Base-by-base conservation (phyloP, 2,113 vertebrate species). In the Indicator maculatus region DNA sequence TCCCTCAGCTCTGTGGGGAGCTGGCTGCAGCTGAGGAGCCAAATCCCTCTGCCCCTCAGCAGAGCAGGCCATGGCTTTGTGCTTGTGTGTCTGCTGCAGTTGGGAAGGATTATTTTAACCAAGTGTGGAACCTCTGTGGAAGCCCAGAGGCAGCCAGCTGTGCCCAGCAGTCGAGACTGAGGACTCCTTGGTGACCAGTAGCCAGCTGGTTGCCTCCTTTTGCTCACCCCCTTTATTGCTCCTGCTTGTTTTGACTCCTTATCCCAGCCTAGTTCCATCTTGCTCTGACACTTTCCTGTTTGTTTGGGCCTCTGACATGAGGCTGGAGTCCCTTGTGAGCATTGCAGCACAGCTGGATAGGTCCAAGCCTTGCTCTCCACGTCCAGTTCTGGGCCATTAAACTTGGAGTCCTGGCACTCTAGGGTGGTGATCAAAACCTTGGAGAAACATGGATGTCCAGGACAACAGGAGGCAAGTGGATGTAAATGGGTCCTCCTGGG, bases 281-380 rank as follows among this genome's bases (percentile, higher is more conserved):
- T 50, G 38, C 36, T 70, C 55, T 60, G 16, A 47, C 23, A 7
- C 39, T 76, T 75, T 75, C 58, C 58, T 93, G 87, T 76, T 91
- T 89, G 20, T 73, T 59, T 88, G 82, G 56, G 56, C 67, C 21
- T 77, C 24, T 59, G 15, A 61, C 6, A 0, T 2, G n/a, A 85
- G 44, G 45, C 36, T 61, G 16, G 63, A 70, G 67, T 91, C 71
- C 3, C 36, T 55, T 33, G n/a, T 88, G 71, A 45, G 95, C 63
- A 5, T 64, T 59, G 82, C 21, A 73, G 59, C 0, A 0, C 87
- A 7, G 72, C 85, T 79, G 11, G 45, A 52, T 70, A 70, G 77
- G 41, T n/a, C 1, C 2, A 64, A 74, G n/a, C 21, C 50, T 79
- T 79, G 74, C 30, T 4, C 28, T 82, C 0, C 0, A 7, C 27